Conservation (phyloP, 2,888 invertebrate species). For the Scaptomyza tumidula region DNA sequence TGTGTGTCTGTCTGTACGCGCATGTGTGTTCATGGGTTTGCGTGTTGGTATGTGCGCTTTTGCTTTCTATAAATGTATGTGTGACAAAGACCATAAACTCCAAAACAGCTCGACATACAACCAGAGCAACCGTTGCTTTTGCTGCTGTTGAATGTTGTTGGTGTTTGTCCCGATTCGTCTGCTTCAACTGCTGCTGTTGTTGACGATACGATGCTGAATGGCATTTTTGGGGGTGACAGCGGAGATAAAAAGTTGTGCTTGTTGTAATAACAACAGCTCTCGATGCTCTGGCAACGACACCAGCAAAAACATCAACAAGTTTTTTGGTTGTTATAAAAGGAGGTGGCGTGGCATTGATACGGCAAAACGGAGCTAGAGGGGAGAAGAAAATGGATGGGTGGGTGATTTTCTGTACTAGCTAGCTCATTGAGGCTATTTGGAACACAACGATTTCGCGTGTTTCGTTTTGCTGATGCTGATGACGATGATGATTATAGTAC, state of each 20-base stretch:
- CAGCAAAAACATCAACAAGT: slow-evolving; percentile 41
- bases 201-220: slow-evolving; percentile 76
- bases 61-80: slow-evolving; percentile 41
- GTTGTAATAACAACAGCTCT: slow-evolving; percentile 70
- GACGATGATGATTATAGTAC: slow-evolving; percentile 72
- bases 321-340: slow-evolving; percentile 23
- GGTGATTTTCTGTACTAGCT: slow-evolving; percentile 20
- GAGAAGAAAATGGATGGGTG: too few species aligned
- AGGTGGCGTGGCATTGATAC: slow-evolving; percentile 49
- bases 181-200: slow-evolving; percentile 43
- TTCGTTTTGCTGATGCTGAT: slow-evolving; percentile 57
- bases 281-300: slow-evolving; percentile 57
- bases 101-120: slow-evolving; percentile 64
- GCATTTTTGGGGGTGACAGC: slow-evolving; percentile 74
- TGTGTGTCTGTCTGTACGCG: too few species aligned
- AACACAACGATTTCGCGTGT: slow-evolving; percentile 76
- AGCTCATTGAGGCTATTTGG: slow-evolving; percentile 82
- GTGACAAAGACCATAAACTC: slow-evolving; percentile 75
- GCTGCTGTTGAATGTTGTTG: slow-evolving; percentile 28
- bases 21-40: background rate
- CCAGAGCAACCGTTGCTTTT: slow-evolving; percentile 61
- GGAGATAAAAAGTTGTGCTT: slow-evolving; percentile 78
- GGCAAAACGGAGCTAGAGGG: background rate
- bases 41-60: slow-evolving; percentile 16
- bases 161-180: slow-evolving; percentile 39